Base-by-base conservation (phyloP, 2,113 vertebrate species). In the Eublepharis macularius region DNA sequence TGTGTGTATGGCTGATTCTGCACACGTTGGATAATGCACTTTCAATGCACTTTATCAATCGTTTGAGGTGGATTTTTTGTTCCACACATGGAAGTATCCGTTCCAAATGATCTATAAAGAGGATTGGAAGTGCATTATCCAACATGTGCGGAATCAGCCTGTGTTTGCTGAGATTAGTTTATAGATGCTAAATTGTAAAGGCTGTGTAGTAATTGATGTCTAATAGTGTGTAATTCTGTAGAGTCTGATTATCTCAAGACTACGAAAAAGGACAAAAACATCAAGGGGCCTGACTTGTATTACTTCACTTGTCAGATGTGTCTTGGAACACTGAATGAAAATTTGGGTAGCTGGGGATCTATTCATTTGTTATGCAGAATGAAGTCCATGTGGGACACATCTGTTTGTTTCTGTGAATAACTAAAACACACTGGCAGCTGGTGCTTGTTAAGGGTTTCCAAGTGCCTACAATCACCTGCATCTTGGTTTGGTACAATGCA, bases 191-290 rank as follows among this genome's bases (percentile, higher is more conserved):
- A 83, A 74, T 63, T 34, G 60, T 63, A 43, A 63, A 81, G 79
- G 34, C 63, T 29, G 76, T 65, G 34, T 4, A 32, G 19, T 76
- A 70, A 70, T 80, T 84, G 80, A 47, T 21, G 41, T 29, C 54
- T 54, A 41, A 39, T 80, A 76, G 41, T 69, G 14, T 54, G 0
- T 92, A 80, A 81, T 49, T 73, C 32, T 51, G 63, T 73, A 78
- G 60, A 57, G 16, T 87, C 41, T 84, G 83, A 47, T 78, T 69
- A 32, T 36, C 84, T 80, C 72, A 77, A 69, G 54, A 77, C 72
- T 84, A 80, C 49, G 91, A 66, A 70, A 60, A 51, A 60, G 51
- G 36, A 21, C 26, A 13, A 76, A 84, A 26, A 65, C n/a, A 76
- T 6, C 45, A 34, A 36, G 70, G 36, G 75, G 86, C 66, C 70